Base-by-base conservation (phyloP, 2,888 invertebrate species). In the Hyposoter didymator region DNA sequence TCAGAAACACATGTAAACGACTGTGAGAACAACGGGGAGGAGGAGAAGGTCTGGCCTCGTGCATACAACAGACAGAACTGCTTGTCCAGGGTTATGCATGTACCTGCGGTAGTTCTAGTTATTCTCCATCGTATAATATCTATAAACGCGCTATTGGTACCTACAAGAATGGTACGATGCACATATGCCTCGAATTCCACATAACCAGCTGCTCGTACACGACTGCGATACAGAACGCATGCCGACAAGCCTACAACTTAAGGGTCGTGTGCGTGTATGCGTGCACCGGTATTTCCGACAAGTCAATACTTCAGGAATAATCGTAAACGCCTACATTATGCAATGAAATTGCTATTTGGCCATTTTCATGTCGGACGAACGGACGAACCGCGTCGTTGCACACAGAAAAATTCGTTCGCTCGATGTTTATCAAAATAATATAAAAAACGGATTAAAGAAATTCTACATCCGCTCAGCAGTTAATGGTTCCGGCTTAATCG, bases 1-100 rank as follows among this genome's bases (percentile, higher is more conserved):
- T 89, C 87, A 89, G 89, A 89, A 90, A 91, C 91, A 91, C 90
- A 88, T 91, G 91, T 91, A 90, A 92, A 91, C 90, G 89, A 89
- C 85, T 78, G 85, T 62, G 79, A 72, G 35, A 39, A 78, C 59
- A 49, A 76, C 66, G 66, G n/a, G 64, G 62, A 66, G 64, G 19
- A 35, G 12, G 64, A 52, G 52, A 67, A 10, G 64, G 39, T 49
- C 49, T 55, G 69, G n/a, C 59, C 35, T 45, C 55, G 67, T 45
- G 45, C 49, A 74, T 66, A 17, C 69, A 22, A 39, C 49, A 47
- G 47, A 35, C 45, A 64, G 55, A 67, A 67, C 22, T 59, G 69
- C 67, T 79, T 70, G 78, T 22, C 66, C 64, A 78, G 67, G 67
- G 59, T 78, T 47, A 67, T 84, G 62, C 78, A 66, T 78, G 82